Evolutionary conservation across 2,888 invertebrate genomes (phyloP).

Genomic region (Ethmia dodecea): DNA sequence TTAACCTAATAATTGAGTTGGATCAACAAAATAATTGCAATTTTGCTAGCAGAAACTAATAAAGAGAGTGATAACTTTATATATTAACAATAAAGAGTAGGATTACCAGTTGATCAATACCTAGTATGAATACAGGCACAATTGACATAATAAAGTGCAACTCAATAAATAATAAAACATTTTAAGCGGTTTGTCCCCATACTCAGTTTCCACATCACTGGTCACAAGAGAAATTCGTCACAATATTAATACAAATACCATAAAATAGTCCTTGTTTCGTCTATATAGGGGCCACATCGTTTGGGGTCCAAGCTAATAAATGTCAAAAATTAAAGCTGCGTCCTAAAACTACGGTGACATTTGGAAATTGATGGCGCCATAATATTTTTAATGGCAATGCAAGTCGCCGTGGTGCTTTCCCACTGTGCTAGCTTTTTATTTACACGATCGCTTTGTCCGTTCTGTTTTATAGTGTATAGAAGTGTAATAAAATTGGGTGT

Average conservation of each 20-base stretch:
- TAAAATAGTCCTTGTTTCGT: slow-evolving; percentile 3
- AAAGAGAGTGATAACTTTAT: too few relatives aligned
- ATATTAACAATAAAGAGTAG: too few relatives aligned
- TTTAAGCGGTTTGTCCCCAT: neutral
- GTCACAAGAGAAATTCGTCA: slow-evolving; percentile 9
- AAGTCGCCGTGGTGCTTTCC: slow-evolving; percentile 39
- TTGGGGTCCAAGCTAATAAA: slow-evolving; percentile 38
- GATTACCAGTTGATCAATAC: too few relatives aligned
- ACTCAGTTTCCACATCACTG: slow-evolving; percentile 8
- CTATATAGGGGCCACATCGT: slow-evolving; percentile 3
- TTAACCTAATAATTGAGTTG: too few relatives aligned
- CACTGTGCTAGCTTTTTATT: slow-evolving; percentile 56
- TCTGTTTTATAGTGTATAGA: slow-evolving; percentile 54
- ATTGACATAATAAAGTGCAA: neutral
- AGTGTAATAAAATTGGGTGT: slow-evolving; percentile 42
- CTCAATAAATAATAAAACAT: too few relatives aligned
- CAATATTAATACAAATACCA: slow-evolving; percentile 4
- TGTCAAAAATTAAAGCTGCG: slow-evolving; percentile 57
- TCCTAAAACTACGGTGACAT: slow-evolving; percentile 58
- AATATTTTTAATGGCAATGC: slow-evolving; percentile 62
- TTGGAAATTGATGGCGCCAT: slow-evolving; percentile 58
- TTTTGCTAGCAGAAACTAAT: too few relatives aligned
- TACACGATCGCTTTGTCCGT: slow-evolving; percentile 55
- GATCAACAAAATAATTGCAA: too few relatives aligned
- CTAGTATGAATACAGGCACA: neutral